Evolutionary conservation across 2,113 vertebrate species (phyloP).

Genomic region (Malurus melanocephalus): DNA sequence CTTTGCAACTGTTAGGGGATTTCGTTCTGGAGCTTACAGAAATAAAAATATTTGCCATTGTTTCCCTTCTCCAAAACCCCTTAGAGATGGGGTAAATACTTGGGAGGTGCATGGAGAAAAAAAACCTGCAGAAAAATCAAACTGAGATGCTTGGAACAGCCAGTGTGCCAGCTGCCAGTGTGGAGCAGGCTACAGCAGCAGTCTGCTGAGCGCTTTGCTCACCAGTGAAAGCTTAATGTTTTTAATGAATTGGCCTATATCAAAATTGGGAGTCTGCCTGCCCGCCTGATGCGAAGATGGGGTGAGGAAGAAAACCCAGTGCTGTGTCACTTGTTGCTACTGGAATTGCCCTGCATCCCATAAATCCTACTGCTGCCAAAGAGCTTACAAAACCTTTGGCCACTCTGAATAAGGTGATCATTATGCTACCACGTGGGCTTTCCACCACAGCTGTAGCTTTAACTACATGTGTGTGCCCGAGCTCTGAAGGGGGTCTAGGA

Average conservation of each 20-base stretch:
- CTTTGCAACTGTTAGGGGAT: not conserved
- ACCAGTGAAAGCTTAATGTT: not conserved
- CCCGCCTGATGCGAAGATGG: not conserved
- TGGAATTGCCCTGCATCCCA: not conserved
- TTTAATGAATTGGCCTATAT: not conserved
- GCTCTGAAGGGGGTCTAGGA: not conserved
- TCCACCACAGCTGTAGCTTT: not conserved
- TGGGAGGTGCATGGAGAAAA: accelerated
- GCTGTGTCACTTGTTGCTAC: not conserved
- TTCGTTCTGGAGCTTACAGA: not conserved
- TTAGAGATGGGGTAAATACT: not conserved
- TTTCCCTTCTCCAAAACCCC: not conserved
- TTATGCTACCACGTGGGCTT: not conserved
- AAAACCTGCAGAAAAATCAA: not conserved
- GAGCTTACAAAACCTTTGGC: not conserved
- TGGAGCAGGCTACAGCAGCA: not conserved
- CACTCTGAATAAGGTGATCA: not conserved
- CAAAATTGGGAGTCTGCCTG: not conserved
- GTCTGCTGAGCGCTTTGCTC: accelerated
- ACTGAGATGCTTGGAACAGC: not conserved
- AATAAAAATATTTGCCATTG: not conserved
- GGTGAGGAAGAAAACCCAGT: not conserved
- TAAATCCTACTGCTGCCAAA: not conserved
- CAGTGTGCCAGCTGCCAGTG: not conserved
- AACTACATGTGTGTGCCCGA: not conserved